A percentile compares a stretch with the other conserved stretches of the same genome.
Evolutionary conservation across 1,140 invertebrate species (phyloP).

Genomic region (Leptinotarsa undecemlineata): DNA sequence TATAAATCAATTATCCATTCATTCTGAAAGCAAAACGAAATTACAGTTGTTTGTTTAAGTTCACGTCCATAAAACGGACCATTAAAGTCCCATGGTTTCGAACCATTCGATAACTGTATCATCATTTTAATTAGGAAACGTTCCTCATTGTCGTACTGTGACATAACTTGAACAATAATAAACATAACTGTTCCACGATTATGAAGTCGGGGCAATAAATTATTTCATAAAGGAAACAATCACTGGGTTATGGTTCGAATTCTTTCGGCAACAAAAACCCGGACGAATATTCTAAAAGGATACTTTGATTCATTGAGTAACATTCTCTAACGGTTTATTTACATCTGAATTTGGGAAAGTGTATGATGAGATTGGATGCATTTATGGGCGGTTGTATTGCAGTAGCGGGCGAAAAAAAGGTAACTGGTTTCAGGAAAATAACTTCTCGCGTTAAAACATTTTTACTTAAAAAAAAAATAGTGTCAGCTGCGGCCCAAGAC

Average conservation of each 20-base stretch:
- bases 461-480: too few species aligned
- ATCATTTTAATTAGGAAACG: conserved; percentile 8
- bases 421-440: too few species aligned
- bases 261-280: neutral
- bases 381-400: neutral
- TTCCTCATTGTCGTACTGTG: conserved; percentile 7
- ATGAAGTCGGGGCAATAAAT: neutral
- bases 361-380: neutral
- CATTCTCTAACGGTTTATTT: conserved; percentile 2
- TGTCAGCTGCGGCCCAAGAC: too few species aligned
- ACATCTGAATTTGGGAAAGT: neutral
- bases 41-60: neutral
- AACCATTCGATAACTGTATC: neutral
- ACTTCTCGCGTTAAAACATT: too few species aligned
- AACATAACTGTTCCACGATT: neutral
- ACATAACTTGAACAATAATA: neutral
- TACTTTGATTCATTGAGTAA: neutral
- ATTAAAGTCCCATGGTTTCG: neutral
- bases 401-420: neutral
- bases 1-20: neutral
- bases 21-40: neutral
- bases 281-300: neutral
- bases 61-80: neutral
- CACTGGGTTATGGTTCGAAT: neutral
- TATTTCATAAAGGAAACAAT: conserved; percentile 1